Base-by-base conservation (phyloP, 1,140 invertebrate genomes). In the Diabrotica undecimpunctata region DNA sequence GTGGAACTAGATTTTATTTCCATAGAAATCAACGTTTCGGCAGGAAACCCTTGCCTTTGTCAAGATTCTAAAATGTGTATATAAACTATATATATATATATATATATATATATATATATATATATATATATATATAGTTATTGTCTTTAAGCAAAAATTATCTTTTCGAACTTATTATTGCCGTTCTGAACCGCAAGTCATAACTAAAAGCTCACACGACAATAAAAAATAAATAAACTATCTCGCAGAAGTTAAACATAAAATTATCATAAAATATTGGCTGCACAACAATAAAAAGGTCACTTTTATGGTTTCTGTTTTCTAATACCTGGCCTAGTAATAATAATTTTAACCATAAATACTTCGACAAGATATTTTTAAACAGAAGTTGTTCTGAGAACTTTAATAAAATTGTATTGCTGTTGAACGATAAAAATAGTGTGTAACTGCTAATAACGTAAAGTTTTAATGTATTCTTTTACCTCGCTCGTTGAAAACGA, bases 241-340 rank as follows among this genome's bases (percentile, higher is more conserved):
- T 51, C 12, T 12, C 25, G 25, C 25, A 25, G 25, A 54, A 25
- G 25, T 54, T 12, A 8, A 8, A 57, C 55, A 57, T 57, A 57
- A 57, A 57, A 57, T 37, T 57, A 38, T 36, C 55, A 57, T 57
- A 38, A 57, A 57, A 57, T 37, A 38, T 57, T 57, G 55, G 25
- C 37, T n/a, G 36, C 12, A 36, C 37, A 57, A 57, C 37, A 57
- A 57, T 57, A 57, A 36, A 57, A 13, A 46, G 12, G 10, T n/a
- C 10, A 57, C 37, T 36, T 57, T 57, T 57, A 57, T 57, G 55
- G 55, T 57, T 57, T 57, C 11, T 12, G 55, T 37, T 57, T 57
- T 10, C 10, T 36, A 57, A 57, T 57, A 37, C 25, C 36, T 37
- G 55, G 25, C 37, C 10, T 37, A 37, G 55, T 57, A 57, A 57